Evolutionary conservation across 2,113 vertebrate genomes (phyloP).

Genomic region (Phylloscopus whistleri): DNA sequence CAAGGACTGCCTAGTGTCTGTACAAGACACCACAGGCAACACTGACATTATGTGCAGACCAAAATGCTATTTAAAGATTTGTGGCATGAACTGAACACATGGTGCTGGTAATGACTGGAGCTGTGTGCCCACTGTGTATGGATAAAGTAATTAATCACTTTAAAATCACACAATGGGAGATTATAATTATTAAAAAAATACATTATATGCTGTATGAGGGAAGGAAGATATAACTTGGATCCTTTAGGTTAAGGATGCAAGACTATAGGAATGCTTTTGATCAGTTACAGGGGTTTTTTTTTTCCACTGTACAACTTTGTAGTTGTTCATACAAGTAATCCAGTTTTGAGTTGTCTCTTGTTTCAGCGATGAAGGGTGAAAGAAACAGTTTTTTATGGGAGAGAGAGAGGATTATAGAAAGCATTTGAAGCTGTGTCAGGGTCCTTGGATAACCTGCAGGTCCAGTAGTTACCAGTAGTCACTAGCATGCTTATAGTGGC

Average conservation of each 20-base stretch:
- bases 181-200: background rate
- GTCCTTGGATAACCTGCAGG: background rate
- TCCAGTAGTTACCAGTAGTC: background rate
- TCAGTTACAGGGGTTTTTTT: background rate
- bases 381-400: background rate
- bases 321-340: background rate
- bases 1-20: background rate
- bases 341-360: background rate
- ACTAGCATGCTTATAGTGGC: background rate
- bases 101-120: background rate
- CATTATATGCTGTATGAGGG: background rate
- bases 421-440: background rate
- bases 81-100: conserved; percentile 1
- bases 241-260: background rate
- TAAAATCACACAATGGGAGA: background rate
- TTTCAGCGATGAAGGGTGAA: background rate
- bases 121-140: background rate
- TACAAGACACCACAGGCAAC: background rate
- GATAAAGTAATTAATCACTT: conserved; percentile 36
- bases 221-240: background rate
- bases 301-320: background rate
- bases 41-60: background rate
- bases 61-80: conserved; percentile 4
- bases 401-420: background rate
- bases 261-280: background rate